These are phyloP conservation scores for Augochlora pura DNA, from an alignment of 1,140 invertebrate species.

Conservation along the genomic window DNA sequence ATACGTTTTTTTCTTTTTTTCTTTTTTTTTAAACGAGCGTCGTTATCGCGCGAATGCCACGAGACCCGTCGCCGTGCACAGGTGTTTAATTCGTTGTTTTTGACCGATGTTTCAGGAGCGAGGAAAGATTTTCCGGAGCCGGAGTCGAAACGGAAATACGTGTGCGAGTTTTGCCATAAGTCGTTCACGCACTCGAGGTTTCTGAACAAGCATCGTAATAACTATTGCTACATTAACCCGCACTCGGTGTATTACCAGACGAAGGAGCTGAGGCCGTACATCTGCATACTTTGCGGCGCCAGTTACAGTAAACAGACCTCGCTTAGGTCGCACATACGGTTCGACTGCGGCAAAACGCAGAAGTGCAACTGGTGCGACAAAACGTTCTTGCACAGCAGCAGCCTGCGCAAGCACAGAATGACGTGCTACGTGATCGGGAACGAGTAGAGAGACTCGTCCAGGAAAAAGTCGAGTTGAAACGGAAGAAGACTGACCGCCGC, in stretches of 20 bases:
- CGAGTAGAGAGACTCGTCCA: neutral
- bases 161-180: conserved; percentile 77
- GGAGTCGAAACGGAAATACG: conserved; percentile 44
- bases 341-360: conserved; percentile 65
- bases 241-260: conserved; percentile 45
- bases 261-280: conserved; percentile 45
- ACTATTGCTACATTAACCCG: conserved; percentile 64
- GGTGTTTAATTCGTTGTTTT: neutral
- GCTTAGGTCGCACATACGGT: conserved; percentile 61
- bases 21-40: too few species aligned
- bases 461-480: too few species aligned
- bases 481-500: too few species aligned
- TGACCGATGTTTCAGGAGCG: conserved; percentile 7
- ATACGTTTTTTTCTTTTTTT: too few species aligned
- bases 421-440: neutral
- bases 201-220: conserved; percentile 75
- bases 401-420: conserved; percentile 70
- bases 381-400: conserved; percentile 74
- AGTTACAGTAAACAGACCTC: conserved; percentile 57
- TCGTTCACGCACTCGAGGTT: conserved; percentile 78
- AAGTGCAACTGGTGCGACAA: conserved; percentile 74
- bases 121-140: neutral
- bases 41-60: too few species aligned
- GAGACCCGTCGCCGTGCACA: too few species aligned
- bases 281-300: conserved; percentile 55